phyloP scores from a whole-genome alignment of 1,140 invertebrate species.

The Scaptomyza pallida region DNA sequence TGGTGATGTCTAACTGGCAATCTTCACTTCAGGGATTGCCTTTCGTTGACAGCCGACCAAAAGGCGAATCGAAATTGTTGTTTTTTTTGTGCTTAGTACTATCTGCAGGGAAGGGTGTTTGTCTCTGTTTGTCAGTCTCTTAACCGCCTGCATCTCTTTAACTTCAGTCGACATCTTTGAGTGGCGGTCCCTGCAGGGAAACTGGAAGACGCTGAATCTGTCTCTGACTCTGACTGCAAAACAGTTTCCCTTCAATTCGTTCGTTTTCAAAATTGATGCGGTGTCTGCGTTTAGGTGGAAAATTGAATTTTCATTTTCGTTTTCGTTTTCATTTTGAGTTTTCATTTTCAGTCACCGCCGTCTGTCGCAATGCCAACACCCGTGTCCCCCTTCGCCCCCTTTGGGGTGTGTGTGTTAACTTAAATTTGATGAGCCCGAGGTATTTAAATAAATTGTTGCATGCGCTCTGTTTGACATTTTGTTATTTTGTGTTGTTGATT shows the following conservation, averaged over 20 bases:
- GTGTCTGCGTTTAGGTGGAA: conserved; percentile 83
- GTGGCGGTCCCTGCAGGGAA: conserved; percentile 43
- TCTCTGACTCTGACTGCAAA: conserved; percentile 4
- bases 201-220: background rate
- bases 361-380: conserved; percentile 29
- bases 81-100: conserved; percentile 13
- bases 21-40: conserved; percentile 26
- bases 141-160: conserved; percentile 72
- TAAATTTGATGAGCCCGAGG: conserved; percentile 73
- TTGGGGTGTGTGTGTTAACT: conserved; percentile 65
- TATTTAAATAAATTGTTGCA: conserved; percentile 82
- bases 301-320: conserved; percentile 83
- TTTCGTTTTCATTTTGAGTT: conserved; percentile 51
- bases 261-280: conserved; percentile 82
- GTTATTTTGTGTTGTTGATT: conserved; percentile 80
- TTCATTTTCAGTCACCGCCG: conserved; percentile 36
- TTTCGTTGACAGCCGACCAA: conserved; percentile 56
- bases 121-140: conserved; percentile 7
- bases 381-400: conserved; percentile 11
- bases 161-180: conserved; percentile 62
- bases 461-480: conserved; percentile 81
- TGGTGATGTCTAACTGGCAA: conserved; percentile 18
- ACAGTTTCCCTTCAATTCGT: conserved; percentile 58
- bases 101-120: background rate
- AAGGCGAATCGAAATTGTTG: conserved; percentile 33